Conservation (phyloP, 2,888 invertebrate species). For the Gymnocheta viridis region DNA sequence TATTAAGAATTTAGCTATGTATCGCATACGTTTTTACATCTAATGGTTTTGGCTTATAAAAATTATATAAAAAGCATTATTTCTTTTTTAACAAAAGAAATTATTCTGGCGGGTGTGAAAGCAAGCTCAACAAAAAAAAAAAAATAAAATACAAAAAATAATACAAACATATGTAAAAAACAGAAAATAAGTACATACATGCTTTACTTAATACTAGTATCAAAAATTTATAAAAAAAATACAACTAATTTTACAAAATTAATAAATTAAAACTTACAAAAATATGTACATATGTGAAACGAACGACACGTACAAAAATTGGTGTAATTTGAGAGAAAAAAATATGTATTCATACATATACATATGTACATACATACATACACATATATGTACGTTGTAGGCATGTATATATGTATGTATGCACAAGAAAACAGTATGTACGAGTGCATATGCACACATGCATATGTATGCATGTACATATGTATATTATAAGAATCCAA, state of each 20-base stretch:
- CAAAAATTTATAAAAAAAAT: not conserved
- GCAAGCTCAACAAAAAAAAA: conserved; percentile 31
- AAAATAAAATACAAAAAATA: not conserved
- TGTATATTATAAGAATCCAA: no score
- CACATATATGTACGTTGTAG: no score
- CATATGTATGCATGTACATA: no score
- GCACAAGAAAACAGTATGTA: no score
- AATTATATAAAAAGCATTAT: conserved; percentile 21
- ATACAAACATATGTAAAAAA: no score
- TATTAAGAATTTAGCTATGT: conserved; percentile 26
- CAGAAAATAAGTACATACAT: no score
- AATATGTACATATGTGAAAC: no score
- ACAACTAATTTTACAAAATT: not conserved
- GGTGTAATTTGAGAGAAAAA: no score
- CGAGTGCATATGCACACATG: no score
- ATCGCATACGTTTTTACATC: conserved; percentile 36
- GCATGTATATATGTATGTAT: no score
- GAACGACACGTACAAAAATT: not conserved
- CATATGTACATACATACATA: no score
- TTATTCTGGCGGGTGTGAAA: conserved; percentile 2
- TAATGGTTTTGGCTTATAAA: conserved; percentile 36
- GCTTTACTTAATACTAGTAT: not conserved
- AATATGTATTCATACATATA: no score
- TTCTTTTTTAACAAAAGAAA: conserved; percentile 37
- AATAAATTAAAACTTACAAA: not conserved